These are phyloP conservation scores for Agrotis segetum DNA, from an alignment of 2,888 invertebrate genomes.

Conservation along the genomic window DNA sequence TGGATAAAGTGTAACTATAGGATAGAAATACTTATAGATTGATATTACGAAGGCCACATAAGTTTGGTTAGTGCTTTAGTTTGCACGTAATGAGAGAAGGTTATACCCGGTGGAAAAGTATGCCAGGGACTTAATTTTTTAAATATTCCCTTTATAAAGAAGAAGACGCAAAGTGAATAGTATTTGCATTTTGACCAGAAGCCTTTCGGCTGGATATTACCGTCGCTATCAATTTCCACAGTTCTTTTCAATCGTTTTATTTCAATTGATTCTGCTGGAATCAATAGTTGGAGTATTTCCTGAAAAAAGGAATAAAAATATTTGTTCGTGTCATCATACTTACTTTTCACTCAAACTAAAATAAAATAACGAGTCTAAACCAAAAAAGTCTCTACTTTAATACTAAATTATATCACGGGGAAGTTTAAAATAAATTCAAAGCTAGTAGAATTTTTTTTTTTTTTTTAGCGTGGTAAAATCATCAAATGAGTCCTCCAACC, in stretches of 20 bases:
- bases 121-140: slow-evolving; percentile 1
- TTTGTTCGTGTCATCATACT: background rate
- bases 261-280: background rate
- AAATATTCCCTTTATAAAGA: background rate
- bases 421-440: no score
- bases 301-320: slow-evolving; percentile 5
- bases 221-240: background rate
- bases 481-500: no score
- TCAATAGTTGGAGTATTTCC: background rate
- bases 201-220: background rate
- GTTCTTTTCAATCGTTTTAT: background rate
- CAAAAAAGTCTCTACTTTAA: no score
- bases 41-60: background rate
- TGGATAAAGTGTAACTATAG: no score
- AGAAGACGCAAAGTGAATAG: background rate
- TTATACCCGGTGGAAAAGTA: background rate
- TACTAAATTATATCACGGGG: no score
- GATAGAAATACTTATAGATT: no score
- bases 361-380: no score
- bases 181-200: background rate
- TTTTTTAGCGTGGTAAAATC: no score
- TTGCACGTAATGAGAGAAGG: background rate
- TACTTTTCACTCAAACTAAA: no score
- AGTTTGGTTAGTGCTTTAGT: background rate
- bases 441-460: no score